Conservation (phyloP, 2,113 vertebrate species). For the Malurus cyaneus region DNA sequence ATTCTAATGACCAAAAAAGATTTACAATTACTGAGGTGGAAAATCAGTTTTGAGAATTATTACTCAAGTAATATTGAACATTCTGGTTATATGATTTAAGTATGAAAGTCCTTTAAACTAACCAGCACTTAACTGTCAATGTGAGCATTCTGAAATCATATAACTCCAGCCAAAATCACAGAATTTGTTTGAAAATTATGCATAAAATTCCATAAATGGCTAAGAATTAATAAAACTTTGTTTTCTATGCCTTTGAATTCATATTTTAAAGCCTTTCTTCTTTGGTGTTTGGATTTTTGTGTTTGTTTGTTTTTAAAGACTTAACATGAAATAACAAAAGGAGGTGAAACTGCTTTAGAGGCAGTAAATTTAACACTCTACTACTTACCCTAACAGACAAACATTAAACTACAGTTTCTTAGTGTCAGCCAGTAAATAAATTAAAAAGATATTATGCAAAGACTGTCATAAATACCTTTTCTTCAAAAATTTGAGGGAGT, state of each 20-base stretch:
- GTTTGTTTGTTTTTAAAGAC: neutral
- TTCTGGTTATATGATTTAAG: neutral
- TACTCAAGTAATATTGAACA: neutral
- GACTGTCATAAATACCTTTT: neutral
- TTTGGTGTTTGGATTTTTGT: neutral
- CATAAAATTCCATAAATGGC: neutral
- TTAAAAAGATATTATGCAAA: neutral
- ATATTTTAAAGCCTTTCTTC: neutral
- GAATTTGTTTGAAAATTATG: neutral
- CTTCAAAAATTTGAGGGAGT: neutral
- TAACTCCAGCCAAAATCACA: neutral
- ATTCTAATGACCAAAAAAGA: neutral
- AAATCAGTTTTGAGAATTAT: neutral
- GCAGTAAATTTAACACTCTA: neutral
- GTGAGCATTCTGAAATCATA: neutral
- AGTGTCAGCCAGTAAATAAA: neutral
- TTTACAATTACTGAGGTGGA: neutral
- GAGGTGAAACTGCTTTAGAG: neutral
- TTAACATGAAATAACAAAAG: neutral
- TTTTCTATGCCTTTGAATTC: neutral
- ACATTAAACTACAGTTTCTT: neutral
- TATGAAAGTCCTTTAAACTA: neutral
- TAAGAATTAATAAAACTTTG: neutral
- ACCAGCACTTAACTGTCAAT: neutral
- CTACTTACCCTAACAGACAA: neutral